Base-by-base conservation (phyloP, 92 coral and sea anemone species). In the Epizoanthus fatuus region DNA sequence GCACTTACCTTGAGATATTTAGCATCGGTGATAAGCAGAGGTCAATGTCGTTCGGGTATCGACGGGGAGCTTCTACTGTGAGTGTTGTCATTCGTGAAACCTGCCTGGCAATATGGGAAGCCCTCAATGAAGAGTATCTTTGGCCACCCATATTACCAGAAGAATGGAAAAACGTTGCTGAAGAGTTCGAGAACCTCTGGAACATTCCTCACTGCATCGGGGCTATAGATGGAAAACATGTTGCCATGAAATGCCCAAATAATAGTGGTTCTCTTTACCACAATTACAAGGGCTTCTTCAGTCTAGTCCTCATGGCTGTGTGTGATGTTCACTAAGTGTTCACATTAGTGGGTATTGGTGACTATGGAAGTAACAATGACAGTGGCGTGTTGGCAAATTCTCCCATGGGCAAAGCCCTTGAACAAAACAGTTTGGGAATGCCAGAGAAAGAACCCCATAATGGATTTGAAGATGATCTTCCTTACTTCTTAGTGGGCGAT, bases 151-250 rank as follows among this genome's bases (percentile, higher is more conserved):
- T 45, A 58, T 78, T 66, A 32, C 78, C 79, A 49, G 85, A 86
- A 42, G 93, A 90, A 66, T 93, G 96, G 93, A 80, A 72, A 51
- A 87, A 90, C 69, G 74, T 87, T 67, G 86, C 90, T 65, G 70
- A 88, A 59, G 90, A 90, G 67, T 93, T 83, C 65, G 71, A 64
- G 74, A 67, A 80, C 74, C 70, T 84, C 63, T 93, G 96, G 92
- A 93, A 93, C 80, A 79, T 87, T 66, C 96, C 96, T 66, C 91
- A 90, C 81, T 89, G 93, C 76, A 62, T 90, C 62, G 93, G 95
- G 40, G 93, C 95, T 35, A 86, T 89, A n/a, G 93, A 92, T 79
- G 91, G 93, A 0, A 92, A 92, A 59, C 93, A 92, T 77, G 49
- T 92, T 1, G 87, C 85, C 83, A 93, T 93, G 59, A 63, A 87